These are phyloP conservation scores for Carposina sasakii DNA, from an alignment of 1,140 invertebrate species.

Conservation along the genomic window DNA sequence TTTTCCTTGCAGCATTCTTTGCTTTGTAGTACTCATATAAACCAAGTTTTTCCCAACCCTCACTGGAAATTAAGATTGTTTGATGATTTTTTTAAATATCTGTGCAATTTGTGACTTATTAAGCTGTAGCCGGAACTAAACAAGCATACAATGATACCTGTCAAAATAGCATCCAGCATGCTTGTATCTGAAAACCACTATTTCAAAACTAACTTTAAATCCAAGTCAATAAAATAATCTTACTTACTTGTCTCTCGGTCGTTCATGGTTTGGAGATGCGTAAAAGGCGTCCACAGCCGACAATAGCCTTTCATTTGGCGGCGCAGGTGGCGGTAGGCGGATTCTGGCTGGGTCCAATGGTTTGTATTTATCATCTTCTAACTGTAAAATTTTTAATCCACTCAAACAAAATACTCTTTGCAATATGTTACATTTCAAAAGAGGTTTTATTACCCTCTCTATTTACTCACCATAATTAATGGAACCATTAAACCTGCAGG, in stretches of 20 bases:
- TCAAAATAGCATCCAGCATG: too few species aligned
- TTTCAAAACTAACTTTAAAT: too few species aligned
- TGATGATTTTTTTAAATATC: slow-evolving; percentile 19
- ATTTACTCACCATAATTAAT: slow-evolving; percentile 83
- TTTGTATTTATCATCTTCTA: slow-evolving; percentile 93
- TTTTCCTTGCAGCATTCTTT: slow-evolving; percentile 91
- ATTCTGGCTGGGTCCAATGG: slow-evolving; percentile 92
- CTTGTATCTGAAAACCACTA: too few species aligned
- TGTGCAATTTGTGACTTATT: too few species aligned
- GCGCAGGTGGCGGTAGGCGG: slow-evolving; percentile 92
- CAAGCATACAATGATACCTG: too few species aligned
- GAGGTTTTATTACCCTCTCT: background rate
- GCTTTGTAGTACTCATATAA: slow-evolving; percentile 98
- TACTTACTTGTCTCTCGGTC: slow-evolving; percentile 91
- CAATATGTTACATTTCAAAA: background rate
- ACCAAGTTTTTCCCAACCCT: slow-evolving; percentile 98
- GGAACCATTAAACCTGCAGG: slow-evolving; percentile 97
- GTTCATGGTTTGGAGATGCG: slow-evolving; percentile 91
- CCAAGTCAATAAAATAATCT: too few species aligned
- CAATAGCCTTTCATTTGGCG: slow-evolving; percentile 92
- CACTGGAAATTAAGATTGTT: slow-evolving; percentile 75
- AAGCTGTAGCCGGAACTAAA: too few species aligned
- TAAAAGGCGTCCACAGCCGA: slow-evolving; percentile 97
- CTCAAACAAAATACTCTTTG: background rate
- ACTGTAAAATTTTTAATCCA: slow-evolving; percentile 72